These are phyloP conservation scores for Poeciliopsis gracilis DNA, from an alignment of 2,797 vertebrate genomes.

Conservation along the genomic window DNA sequence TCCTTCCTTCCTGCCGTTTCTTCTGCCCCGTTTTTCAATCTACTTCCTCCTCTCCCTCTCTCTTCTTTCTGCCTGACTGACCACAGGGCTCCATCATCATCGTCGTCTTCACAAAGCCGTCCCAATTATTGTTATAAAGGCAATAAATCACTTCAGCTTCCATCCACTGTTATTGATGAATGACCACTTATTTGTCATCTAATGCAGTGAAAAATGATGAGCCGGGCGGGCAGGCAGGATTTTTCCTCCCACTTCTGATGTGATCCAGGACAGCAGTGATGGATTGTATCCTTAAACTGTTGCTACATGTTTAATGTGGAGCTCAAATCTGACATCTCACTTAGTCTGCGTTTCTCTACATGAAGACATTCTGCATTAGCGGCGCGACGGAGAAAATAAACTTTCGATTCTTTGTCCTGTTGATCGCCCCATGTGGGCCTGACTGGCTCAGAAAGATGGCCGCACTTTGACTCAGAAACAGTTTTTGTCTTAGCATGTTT, in stretches of 20 bases:
- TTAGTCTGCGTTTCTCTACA: slow-evolving; percentile 73
- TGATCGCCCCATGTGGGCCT: background rate
- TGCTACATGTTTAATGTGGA: slow-evolving; percentile 94
- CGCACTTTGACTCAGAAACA: too few species aligned
- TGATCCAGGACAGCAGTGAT: slow-evolving; percentile 90
- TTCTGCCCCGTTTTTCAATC: background rate
- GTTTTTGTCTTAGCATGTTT: too few species aligned
- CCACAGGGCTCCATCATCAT: slow-evolving; percentile 85
- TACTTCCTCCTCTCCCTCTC: slow-evolving; percentile 7
- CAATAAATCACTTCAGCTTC: slow-evolving; percentile 99
- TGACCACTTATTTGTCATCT: slow-evolving; percentile 99
- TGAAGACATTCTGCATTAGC: slow-evolving; percentile 68
- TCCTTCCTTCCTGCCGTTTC: background rate
- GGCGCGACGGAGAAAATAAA: slow-evolving; percentile 76
- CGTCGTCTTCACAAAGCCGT: slow-evolving; percentile 51
- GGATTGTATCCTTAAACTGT: slow-evolving; percentile 99
- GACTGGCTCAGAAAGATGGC: too few species aligned
- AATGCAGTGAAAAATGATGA: slow-evolving; percentile 94
- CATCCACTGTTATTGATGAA: slow-evolving; percentile 99
- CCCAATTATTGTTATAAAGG: slow-evolving; percentile 76
- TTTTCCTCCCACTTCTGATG: slow-evolving; percentile 62
- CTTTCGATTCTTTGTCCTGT: background rate
- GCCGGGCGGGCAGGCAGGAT: slow-evolving; percentile 85
- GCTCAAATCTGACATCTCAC: slow-evolving; percentile 85
- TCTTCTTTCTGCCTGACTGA: slow-evolving; percentile 80